Conservation (phyloP, 2,888 invertebrate genomes). For the Drosophila histrio region DNA sequence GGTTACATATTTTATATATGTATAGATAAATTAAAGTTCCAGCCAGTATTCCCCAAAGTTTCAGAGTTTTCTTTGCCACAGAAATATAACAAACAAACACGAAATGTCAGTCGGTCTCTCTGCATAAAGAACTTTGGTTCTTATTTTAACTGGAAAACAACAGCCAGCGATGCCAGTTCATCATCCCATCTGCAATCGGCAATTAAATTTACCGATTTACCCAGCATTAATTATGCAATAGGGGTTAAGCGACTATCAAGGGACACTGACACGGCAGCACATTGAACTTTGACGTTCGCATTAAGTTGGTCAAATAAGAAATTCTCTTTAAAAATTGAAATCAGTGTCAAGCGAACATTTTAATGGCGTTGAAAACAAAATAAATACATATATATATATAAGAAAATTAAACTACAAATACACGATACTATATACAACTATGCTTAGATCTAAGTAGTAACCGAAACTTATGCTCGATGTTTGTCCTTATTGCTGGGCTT, state of each 20-base stretch:
- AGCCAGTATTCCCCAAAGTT: background rate
- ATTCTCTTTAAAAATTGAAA: slow-evolving; percentile 1
- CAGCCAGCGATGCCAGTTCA: background rate
- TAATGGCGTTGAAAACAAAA: slow-evolving; percentile 28
- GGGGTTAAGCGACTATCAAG: slow-evolving; percentile 51
- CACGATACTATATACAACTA: slow-evolving; percentile 4
- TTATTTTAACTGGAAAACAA: background rate
- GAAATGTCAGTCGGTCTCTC: background rate
- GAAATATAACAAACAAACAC: background rate
- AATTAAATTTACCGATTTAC: slow-evolving; percentile 36
- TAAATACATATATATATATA: slow-evolving; percentile 11
- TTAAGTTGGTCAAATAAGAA: slow-evolving; percentile 34
- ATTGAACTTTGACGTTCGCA: slow-evolving; percentile 61
- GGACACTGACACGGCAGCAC: slow-evolving; percentile 43
- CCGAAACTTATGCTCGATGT: background rate
- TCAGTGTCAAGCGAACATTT: slow-evolving; percentile 11
- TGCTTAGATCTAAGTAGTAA: too few relatives aligned
- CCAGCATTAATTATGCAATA: slow-evolving; percentile 65
- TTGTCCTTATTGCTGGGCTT: slow-evolving; percentile 70
- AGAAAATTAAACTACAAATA: slow-evolving; percentile 9
- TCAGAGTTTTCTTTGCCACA: background rate
- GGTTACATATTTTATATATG: too few relatives aligned
- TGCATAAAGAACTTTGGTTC: background rate
- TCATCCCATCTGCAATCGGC: slow-evolving; percentile 17
- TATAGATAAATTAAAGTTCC: too few relatives aligned